Percentiles rank a stretch among this genome's conserved stretches.
Conservation (phyloP, 2,888 invertebrate species). For the Drosophila fungiperda region DNA sequence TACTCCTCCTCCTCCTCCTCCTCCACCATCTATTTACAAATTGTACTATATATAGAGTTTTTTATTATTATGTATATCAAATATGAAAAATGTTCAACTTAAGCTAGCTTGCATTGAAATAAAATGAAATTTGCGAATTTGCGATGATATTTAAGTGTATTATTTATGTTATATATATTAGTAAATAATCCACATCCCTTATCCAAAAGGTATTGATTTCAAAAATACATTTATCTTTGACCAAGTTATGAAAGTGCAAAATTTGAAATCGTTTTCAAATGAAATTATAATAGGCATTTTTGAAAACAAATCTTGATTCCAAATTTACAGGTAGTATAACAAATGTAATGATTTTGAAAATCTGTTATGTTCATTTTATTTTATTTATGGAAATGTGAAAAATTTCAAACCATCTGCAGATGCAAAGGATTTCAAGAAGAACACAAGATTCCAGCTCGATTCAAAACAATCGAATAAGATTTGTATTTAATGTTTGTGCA, state of each 20-base stretch:
- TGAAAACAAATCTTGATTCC: background rate
- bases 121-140: constrained; percentile 49
- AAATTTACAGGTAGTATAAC: background rate
- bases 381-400: background rate
- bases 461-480: background rate
- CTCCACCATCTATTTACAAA: background rate
- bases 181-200: background rate
- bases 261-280: background rate
- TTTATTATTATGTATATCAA: constrained; percentile 28
- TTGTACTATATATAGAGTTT: constrained; percentile 50
- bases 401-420: background rate
- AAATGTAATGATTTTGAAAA: background rate
- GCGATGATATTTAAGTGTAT: constrained; percentile 18
- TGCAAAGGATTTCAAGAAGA: background rate
- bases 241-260: background rate
- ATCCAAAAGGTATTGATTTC: background rate
- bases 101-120: constrained; percentile 63
- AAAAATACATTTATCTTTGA: background rate
- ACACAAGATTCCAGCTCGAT: background rate
- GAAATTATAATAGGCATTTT: background rate
- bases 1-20: background rate
- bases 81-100: constrained; percentile 42
- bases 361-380: background rate
- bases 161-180: background rate
- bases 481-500: background rate